phyloP scores from a whole-genome alignment of 1,140 invertebrate genomes.

The Spodoptera litura region DNA sequence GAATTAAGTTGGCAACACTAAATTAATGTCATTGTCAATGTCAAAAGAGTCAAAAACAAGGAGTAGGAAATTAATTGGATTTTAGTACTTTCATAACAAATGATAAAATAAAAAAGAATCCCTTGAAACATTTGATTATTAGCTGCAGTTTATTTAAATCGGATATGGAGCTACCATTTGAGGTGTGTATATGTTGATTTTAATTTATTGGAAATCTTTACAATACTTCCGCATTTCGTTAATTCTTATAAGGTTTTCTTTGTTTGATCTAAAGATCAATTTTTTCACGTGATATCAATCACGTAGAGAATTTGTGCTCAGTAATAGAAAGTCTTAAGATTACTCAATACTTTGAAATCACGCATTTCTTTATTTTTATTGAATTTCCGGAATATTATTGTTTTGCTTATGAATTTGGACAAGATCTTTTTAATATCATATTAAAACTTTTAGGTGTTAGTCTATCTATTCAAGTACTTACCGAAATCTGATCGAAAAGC shows the following conservation, averaged over 20 bases:
- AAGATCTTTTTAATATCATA: background rate
- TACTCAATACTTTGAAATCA: background rate
- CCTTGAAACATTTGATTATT: background rate
- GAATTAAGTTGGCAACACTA: background rate
- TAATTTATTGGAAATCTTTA: background rate
- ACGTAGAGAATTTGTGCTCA: background rate
- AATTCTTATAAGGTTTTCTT: slow-evolving; percentile 59
- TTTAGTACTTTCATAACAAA: slow-evolving; percentile 26
- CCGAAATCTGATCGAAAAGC: slow-evolving; percentile 87
- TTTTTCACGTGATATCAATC: slow-evolving; percentile 76
- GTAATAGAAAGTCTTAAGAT: background rate
- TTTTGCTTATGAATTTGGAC: background rate
- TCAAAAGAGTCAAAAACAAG: slow-evolving; percentile 38
- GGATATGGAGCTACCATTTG: slow-evolving; percentile 70
- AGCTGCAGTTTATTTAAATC: background rate
- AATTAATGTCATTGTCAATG: slow-evolving; percentile 38
- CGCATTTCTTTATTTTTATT: too few relatives aligned
- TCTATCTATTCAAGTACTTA: slow-evolving; percentile 88
- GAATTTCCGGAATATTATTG: too few relatives aligned
- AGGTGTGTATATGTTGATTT: slow-evolving; percentile 61
- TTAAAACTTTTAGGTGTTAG: slow-evolving; percentile 86
- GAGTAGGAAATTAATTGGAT: slow-evolving; percentile 19
- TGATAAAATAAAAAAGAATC: background rate
- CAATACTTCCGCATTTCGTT: slow-evolving; percentile 48
- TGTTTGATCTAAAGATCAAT: slow-evolving; percentile 67